Percentiles rank a stretch among this genome's conserved stretches.
Conservation (phyloP, 1,140 invertebrate genomes). For the Platyura marginata region DNA sequence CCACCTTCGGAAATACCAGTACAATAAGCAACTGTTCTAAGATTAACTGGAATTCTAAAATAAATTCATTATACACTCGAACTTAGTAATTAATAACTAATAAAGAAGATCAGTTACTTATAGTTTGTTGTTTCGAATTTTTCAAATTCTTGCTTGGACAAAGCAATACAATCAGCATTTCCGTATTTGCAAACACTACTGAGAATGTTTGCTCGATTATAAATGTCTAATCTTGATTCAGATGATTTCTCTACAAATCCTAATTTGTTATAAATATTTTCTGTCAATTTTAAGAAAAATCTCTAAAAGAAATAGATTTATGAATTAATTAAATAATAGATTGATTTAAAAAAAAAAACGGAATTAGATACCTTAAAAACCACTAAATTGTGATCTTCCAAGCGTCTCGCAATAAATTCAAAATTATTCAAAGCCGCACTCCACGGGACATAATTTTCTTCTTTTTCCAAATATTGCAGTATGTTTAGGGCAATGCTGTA, state of each 20-base stretch:
- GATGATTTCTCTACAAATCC: conserved; percentile 11
- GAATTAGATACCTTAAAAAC: too few relatives aligned
- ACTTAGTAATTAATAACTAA: background rate
- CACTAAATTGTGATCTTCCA: conserved; percentile 6
- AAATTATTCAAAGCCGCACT: conserved; percentile 34
- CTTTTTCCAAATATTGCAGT: conserved; percentile 35
- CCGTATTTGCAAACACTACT: conserved; percentile 31
- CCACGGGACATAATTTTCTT: conserved; percentile 47
- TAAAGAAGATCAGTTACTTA: conserved; percentile 13
- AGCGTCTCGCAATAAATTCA: conserved; percentile 14
- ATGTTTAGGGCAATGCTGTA: conserved; percentile 33
- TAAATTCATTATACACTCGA: background rate
- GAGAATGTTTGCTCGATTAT: conserved; percentile 22
- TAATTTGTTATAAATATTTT: conserved; percentile 10
- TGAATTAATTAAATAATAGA: too few relatives aligned
- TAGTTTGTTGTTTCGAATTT: conserved; percentile 33
- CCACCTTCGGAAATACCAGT: conserved; percentile 28
- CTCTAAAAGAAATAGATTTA: conserved; percentile 18
- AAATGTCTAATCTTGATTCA: conserved; percentile 17
- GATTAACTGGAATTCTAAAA: conserved; percentile 28
- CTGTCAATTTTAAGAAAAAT: conserved; percentile 9
- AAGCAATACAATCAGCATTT: conserved; percentile 24
- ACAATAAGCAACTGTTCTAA: conserved; percentile 37
- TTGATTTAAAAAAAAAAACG: too few relatives aligned
- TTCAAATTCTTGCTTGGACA: conserved; percentile 15